Conservation (phyloP, 2,113 vertebrate genomes). For the Sturnira hondurensis region DNA sequence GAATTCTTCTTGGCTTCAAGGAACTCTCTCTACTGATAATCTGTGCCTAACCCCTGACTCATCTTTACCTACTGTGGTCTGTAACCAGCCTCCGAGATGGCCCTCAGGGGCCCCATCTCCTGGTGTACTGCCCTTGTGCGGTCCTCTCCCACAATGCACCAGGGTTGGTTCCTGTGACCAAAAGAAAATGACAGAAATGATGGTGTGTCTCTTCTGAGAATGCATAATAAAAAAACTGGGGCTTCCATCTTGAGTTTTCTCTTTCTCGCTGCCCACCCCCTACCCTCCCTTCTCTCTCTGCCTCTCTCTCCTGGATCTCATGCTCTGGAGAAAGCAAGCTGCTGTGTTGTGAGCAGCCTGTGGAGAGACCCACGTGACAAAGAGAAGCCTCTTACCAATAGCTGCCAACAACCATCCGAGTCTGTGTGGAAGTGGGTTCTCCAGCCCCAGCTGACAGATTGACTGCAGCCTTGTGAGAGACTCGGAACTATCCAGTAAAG, state of each 20-base stretch:
- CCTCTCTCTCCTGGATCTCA: not conserved
- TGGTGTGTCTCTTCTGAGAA: not conserved
- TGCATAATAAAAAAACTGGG: not conserved
- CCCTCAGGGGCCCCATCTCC: not conserved
- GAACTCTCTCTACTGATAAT: not conserved
- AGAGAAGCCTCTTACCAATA: not conserved
- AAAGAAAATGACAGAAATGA: not conserved
- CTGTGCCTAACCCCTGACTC: not conserved
- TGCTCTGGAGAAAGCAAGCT: not conserved
- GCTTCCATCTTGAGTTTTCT: not conserved
- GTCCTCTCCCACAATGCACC: no score
- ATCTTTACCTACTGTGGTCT: fast-evolving
- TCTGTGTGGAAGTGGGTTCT: not conserved
- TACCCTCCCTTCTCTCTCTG: no score
- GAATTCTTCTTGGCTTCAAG: not conserved
- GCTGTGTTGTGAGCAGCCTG: not conserved
- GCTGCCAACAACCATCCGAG: not conserved
- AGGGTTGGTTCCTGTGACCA: not conserved
- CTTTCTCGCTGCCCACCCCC: no score
- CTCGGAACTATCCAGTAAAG: not conserved
- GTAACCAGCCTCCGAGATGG: not conserved
- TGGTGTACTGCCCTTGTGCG: no score
- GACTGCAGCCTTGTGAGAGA: not conserved
- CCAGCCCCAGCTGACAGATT: not conserved
- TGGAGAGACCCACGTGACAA: not conserved